phyloP scores from a whole-genome alignment of 2,888 invertebrate genomes.

The Scaptomyza parva region DNA sequence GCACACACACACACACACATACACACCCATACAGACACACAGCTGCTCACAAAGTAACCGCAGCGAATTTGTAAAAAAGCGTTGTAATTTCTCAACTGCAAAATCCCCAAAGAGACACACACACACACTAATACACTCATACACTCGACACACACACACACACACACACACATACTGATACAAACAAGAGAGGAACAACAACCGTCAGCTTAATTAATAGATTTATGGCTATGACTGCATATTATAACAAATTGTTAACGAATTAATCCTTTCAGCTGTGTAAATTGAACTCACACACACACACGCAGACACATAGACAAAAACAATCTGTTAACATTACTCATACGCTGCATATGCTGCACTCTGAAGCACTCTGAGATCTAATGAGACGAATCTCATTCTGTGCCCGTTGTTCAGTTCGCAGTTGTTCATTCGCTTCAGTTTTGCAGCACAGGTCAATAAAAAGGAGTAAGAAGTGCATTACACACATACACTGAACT shows the following conservation, averaged over 20 bases:
- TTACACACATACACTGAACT: slow-evolving; percentile 34
- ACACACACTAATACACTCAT: slow-evolving; percentile 10
- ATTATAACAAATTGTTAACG: slow-evolving; percentile 83
- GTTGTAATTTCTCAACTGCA: slow-evolving; percentile 63
- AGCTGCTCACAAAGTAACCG: slow-evolving; percentile 59
- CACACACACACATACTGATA: slow-evolving; percentile 7
- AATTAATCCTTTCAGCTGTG: slow-evolving; percentile 84
- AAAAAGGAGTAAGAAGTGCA: slow-evolving; percentile 80
- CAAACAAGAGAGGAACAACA: slow-evolving; percentile 51
- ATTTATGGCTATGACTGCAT: slow-evolving; percentile 82
- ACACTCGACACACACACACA: slow-evolving; percentile 14
- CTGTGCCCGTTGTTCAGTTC: too few relatives aligned
- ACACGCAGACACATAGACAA: slow-evolving; percentile 2
- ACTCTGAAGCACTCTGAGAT: slow-evolving; percentile 8
- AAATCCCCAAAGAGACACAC: slow-evolving; percentile 43
- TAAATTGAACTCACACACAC: slow-evolving; percentile 57
- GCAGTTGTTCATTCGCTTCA: background rate
- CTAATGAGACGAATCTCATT: slow-evolving; percentile 40
- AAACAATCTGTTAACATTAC: slow-evolving; percentile 52
- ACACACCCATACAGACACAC: slow-evolving; percentile 23
- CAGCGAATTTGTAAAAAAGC: slow-evolving; percentile 63
- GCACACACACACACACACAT: slow-evolving; percentile 27
- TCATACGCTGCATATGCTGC: slow-evolving; percentile 70
- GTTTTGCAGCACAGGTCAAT: slow-evolving; percentile 65
- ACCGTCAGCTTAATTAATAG: slow-evolving; percentile 83